Conservation (phyloP, 2,113 vertebrate genomes). For the Canis aureus region DNA sequence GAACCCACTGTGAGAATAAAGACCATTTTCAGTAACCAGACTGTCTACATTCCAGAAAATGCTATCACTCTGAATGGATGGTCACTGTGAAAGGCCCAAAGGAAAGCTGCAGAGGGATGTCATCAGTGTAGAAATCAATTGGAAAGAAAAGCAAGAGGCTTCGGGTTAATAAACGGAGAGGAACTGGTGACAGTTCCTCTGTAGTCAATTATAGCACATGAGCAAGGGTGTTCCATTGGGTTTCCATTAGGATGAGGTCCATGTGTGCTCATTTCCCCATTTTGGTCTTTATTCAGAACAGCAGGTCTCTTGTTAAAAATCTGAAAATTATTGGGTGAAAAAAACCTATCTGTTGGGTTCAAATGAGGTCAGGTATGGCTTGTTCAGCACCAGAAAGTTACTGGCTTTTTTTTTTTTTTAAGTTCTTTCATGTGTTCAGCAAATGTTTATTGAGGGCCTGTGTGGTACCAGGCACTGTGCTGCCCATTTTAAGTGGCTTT, state of each 20-base stretch:
- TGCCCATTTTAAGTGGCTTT: background rate
- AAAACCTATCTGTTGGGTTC: background rate
- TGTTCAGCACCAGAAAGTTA: background rate
- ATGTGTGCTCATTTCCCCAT: slow-evolving; percentile 96
- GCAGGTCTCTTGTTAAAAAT: background rate
- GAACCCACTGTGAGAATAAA: background rate
- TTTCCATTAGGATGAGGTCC: slow-evolving; percentile 94
- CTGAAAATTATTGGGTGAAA: background rate
- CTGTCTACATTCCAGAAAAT: background rate
- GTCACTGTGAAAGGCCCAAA: background rate
- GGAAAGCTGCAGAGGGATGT: background rate
- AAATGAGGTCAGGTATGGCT: background rate
- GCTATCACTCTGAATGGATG: background rate
- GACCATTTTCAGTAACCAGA: background rate
- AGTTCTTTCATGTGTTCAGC: background rate
- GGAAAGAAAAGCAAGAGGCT: background rate
- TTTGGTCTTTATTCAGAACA: slow-evolving; percentile 83
- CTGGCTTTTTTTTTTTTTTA: too few species aligned
- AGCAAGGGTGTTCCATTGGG: slow-evolving; percentile 82
- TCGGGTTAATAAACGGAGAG: background rate
- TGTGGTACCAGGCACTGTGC: background rate
- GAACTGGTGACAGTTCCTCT: background rate
- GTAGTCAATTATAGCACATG: background rate
- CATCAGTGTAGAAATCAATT: background rate
- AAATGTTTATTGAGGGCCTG: background rate